phyloP scores from a whole-genome alignment of 2,113 vertebrate genomes.

The Varanus salvator region DNA sequence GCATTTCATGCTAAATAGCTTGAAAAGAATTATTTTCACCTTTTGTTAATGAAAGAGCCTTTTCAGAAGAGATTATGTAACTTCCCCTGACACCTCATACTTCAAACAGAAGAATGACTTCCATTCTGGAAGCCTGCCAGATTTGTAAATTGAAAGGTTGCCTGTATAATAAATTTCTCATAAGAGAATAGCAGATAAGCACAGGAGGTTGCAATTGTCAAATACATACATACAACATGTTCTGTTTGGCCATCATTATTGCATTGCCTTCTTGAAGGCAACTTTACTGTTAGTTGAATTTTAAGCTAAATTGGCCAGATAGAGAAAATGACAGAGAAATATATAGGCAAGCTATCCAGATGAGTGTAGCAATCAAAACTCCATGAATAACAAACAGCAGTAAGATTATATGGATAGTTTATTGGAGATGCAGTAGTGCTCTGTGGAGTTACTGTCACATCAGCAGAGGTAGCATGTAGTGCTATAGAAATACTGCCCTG shows the following conservation, averaged over 20 bases:
- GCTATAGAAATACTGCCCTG: background rate
- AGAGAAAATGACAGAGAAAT: background rate
- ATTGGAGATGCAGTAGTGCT: background rate
- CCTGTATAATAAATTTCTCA: conserved; percentile 49
- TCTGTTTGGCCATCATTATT: conserved; percentile 43
- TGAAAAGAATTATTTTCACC: conserved; percentile 31
- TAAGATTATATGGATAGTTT: background rate
- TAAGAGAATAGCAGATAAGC: conserved; percentile 25
- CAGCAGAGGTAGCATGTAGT: rapidly evolving
- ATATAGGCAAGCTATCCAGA: background rate
- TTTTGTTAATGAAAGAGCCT: conserved; percentile 29
- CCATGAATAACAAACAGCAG: background rate
- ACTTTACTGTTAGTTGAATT: conserved; percentile 11
- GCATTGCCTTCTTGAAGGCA: background rate
- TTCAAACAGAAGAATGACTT: conserved; percentile 40
- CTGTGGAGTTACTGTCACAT: background rate
- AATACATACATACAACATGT: conserved; percentile 28
- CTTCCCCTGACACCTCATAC: conserved; percentile 25
- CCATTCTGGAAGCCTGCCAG: conserved; percentile 29
- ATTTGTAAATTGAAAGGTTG: conserved; percentile 47
- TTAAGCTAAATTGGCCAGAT: conserved; percentile 30
- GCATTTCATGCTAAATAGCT: conserved; percentile 25
- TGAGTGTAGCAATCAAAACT: rapidly evolving
- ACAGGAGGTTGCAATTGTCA: conserved; percentile 20
- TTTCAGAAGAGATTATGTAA: conserved; percentile 30